Evolutionary conservation across 1,140 invertebrate genomes (phyloP), one percentile per base, ranked within the genome.

Genomic region (Aphelinus atriplicis): DNA sequence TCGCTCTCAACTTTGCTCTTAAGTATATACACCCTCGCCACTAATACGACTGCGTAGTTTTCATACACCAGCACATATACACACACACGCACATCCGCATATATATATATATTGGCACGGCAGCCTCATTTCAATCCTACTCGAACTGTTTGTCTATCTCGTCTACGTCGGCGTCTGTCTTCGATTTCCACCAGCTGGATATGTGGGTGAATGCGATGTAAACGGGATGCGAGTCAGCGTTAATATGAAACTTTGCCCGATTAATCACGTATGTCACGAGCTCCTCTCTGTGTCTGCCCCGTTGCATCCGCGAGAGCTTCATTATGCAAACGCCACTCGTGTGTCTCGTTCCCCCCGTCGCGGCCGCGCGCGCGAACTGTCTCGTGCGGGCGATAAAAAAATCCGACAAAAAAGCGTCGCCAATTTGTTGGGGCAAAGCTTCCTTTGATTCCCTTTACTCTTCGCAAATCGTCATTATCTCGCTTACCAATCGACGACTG

Each of bases 161-260:
- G n/a, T 10, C 1, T 9, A 46, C 63, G 7, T 71, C 53, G 1
- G 53, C 56, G 7, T 42, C 51, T 48, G 56, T 68, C 43, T 74
- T 72, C 62, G 53, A 72, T 72, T 58, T 9, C 42, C 9, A 64
- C 60, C 51, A 56, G 53, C 61, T 55, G 51, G 60, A 62, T n/a
- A 55, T 43, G 2, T n/a, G 46, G 26, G 58, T 5, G 1, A 10
- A 5, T 7, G 64, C 56, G 57, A 73, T 65, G 67, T 53, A 67
- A 66, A 55, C 48, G 56, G 55, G 43, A 61, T 42, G 7, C 57
- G 42, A n/a, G 43, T 68, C 58, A 48, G 43, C 51, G 64, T 62
- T 74, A 74, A 74, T 43, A 7, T 68, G 64, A 73, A 64, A 74
- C 72, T 74, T 62, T 74, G 43, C 50, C 63, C 72, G 72, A 74